phyloP scores from a whole-genome alignment of 1,140 invertebrate species.

The Trachymyrmex septentrionalis region DNA sequence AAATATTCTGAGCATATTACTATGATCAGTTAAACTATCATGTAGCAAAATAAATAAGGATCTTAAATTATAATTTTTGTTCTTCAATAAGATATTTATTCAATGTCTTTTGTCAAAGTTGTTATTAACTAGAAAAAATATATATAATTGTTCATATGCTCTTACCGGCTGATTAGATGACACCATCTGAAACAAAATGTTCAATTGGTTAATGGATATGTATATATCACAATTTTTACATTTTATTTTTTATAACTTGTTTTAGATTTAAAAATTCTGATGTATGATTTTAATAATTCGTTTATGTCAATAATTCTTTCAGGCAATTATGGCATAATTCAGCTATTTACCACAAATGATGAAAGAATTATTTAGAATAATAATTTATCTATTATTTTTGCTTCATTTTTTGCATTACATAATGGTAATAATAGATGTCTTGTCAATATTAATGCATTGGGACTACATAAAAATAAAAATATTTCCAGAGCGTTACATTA shows the following conservation, averaged over 20 bases:
- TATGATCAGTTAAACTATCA: conserved; percentile 23
- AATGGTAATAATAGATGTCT: not conserved
- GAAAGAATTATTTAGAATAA: not conserved
- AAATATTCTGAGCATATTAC: conserved; percentile 72
- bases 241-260: not conserved
- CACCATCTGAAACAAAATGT: conserved; percentile 78
- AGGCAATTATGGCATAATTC: not conserved
- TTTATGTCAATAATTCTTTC: not conserved
- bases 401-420: not conserved
- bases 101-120: conserved; percentile 13
- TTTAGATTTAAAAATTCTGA: too few relatives aligned
- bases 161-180: conserved; percentile 82
- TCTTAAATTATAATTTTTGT: conserved; percentile 17
- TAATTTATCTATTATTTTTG: not conserved
- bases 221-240: conserved; percentile 9
- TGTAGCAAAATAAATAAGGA: not conserved
- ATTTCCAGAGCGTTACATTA: not conserved
- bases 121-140: not conserved
- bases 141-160: conserved; percentile 56
- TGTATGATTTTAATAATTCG: too few relatives aligned
- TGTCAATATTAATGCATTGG: not conserved
- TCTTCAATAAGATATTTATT: conserved; percentile 18
- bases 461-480: not conserved
- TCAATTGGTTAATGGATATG: conserved; percentile 8
- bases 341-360: not conserved